phyloP scores from a whole-genome alignment of 2,113 vertebrate species.

The Gopherus flavomarginatus region DNA sequence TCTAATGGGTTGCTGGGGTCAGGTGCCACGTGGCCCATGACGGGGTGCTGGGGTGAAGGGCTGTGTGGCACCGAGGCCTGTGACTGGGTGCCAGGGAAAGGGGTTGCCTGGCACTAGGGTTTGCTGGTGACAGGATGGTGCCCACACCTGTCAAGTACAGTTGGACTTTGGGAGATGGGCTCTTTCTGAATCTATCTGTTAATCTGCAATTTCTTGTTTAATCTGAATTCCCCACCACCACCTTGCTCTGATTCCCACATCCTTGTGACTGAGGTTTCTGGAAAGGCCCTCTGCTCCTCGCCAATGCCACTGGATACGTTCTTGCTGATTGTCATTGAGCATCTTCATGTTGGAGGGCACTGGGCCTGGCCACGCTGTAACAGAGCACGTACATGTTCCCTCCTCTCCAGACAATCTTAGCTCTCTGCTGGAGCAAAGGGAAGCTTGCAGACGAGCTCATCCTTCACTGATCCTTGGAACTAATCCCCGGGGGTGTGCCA shows the following conservation, averaged over 20 bases:
- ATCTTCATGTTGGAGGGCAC: fast-evolving
- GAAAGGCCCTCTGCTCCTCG: fast-evolving
- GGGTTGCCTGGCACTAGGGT: background rate
- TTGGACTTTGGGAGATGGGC: background rate
- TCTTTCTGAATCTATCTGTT: background rate
- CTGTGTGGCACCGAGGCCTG: background rate
- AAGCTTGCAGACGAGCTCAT: background rate
- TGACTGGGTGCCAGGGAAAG: background rate
- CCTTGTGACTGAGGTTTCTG: background rate
- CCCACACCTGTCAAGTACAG: background rate
- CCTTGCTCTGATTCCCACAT: background rate
- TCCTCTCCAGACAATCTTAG: background rate
- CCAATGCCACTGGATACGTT: background rate
- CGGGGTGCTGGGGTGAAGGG: background rate
- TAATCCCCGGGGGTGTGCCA: background rate
- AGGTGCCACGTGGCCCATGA: too few relatives aligned
- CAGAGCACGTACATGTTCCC: fast-evolving
- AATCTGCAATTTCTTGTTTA: background rate
- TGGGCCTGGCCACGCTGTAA: fast-evolving
- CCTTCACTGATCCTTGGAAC: background rate
- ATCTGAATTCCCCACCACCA: background rate
- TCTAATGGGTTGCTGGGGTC: background rate
- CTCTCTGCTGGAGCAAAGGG: background rate
- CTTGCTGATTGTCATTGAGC: background rate
- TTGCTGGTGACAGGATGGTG: background rate